These are phyloP conservation scores for Xyliphius kryptos DNA, from an alignment of 2,113 vertebrate genomes.

Conservation along the genomic window DNA sequence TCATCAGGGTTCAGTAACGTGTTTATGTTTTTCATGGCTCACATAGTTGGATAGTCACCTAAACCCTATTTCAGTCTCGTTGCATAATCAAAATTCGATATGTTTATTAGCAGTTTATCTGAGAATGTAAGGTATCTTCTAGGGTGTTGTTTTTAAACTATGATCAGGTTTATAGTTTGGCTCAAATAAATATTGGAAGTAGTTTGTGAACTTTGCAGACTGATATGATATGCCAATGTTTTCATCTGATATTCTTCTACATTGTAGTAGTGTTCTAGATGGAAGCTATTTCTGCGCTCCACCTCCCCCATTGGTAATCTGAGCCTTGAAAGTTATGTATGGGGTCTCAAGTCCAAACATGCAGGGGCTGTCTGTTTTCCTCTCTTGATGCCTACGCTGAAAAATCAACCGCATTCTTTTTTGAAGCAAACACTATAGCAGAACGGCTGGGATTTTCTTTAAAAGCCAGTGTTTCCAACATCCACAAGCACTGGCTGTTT, in stretches of 20 bases:
- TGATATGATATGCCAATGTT: conserved; percentile 31
- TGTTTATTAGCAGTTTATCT: no score
- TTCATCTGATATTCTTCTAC: conserved; percentile 38
- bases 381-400: conserved; percentile 46
- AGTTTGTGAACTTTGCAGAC: background rate
- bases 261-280: conserved; percentile 48
- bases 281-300: conserved; percentile 49
- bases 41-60: no score
- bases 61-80: background rate
- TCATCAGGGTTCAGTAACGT: background rate
- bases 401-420: conserved; percentile 22
- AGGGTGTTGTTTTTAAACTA: background rate
- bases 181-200: background rate
- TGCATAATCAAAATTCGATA: background rate
- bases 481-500: background rate
- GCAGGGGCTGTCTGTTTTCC: conserved; percentile 69
- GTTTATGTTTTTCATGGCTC: background rate
- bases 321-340: conserved; percentile 55
- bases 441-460: background rate
- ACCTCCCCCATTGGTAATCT: conserved; percentile 65
- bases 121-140: no score
- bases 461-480: conserved; percentile 1
- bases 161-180: background rate
- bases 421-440: background rate
- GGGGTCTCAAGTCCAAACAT: conserved; percentile 63